Evolutionary conservation across 2,113 vertebrate genomes (phyloP), one percentile per base, ranked within the genome.

Genomic region (Salvelinus sp.): DNA sequence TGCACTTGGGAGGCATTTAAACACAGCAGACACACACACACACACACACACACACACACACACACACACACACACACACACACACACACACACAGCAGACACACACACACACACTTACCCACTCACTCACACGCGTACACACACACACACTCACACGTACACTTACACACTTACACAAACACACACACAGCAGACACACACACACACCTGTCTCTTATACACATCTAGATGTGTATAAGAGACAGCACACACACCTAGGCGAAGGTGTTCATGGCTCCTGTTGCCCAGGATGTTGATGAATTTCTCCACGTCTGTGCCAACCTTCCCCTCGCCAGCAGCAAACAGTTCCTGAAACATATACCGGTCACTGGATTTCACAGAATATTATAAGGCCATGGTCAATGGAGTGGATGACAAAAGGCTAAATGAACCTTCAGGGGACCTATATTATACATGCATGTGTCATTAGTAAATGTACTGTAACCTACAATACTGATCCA

Each of bases 271-370:
- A 9, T 84, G 0, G 0, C 96, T 99, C 82, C 96, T 93, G 48
- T 95, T 98, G 76, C 98, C 97, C 75, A 99, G 83, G 80, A 99
- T 96, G 47, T 92, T 95, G 89, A 98, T 95, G 75, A 99, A 96
- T 84, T 94, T 96, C 10, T 98, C 96, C 91, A 99, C 97, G 72
- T 99, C 96, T 0, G 97, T 98, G 82, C 97, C 97, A 89, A 95
- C 95, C 81, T 96, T 98, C 54, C 94, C 91, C 72, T 96, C 95
- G 20, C 98, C 97, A 28, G 98, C 97, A 78, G 93, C 92, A 65
- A 94, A 97, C 87, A 99, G 85, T 60, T 93, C 93, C 98, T 99
- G 91, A 30, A 76, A 84, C 3, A 71, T 13, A 70, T 81, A 86
- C 12, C 3, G 16, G 16, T 54, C 12, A 54, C 16, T 54, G 50